phyloP scores from a whole-genome alignment of 2,113 vertebrate genomes.

The Recurvirostra avosetta region DNA sequence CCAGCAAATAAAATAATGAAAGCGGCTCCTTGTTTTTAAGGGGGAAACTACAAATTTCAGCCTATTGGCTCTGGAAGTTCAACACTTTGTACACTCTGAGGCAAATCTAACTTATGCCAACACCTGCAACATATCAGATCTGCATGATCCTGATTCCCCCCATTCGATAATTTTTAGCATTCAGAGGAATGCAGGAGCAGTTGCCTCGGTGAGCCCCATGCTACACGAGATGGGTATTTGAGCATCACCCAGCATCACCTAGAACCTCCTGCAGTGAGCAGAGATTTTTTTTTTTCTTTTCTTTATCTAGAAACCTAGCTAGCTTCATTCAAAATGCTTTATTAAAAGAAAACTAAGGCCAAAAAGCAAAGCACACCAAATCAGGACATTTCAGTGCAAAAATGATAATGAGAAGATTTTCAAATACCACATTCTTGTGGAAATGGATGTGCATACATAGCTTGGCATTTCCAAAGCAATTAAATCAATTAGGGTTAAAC shows the following conservation, averaged over 20 bases:
- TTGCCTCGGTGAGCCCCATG: background rate
- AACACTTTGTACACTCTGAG: background rate
- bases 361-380: background rate
- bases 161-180: background rate
- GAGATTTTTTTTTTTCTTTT: background rate
- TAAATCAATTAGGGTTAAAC: background rate
- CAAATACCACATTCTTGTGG: background rate
- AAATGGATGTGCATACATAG: background rate
- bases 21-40: conserved; percentile 66
- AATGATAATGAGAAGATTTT: background rate
- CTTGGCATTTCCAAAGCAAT: background rate
- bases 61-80: conserved; percentile 52
- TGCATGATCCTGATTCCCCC: background rate
- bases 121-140: background rate
- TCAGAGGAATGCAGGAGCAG: background rate
- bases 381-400: background rate
- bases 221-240: background rate
- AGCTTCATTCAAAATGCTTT: background rate
- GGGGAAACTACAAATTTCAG: conserved; percentile 48
- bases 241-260: background rate
- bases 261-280: background rate
- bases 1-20: conserved; percentile 76
- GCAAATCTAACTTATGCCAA: background rate
- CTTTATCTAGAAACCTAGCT: background rate
- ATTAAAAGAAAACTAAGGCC: background rate